Conservation (phyloP, 1,140 invertebrate species). For the Aporrectodea caliginosa region DNA sequence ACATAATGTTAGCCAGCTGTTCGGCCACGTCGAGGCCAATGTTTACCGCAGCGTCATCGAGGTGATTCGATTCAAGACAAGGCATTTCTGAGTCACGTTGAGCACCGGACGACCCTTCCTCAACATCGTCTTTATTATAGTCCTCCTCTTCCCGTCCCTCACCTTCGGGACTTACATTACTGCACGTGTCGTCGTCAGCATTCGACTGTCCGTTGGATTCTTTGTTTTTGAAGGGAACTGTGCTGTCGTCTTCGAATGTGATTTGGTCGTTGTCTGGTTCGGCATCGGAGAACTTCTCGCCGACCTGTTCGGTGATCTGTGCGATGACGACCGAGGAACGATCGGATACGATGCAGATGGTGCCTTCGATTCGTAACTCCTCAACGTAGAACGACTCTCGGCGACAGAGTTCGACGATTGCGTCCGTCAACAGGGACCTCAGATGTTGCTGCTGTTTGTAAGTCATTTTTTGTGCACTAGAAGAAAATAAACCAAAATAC, state of each 20-base stretch:
- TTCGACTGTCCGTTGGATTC: not conserved
- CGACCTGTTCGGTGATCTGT: constrained; percentile 31
- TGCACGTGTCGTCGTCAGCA: not conserved
- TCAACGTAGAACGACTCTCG: constrained; percentile 30
- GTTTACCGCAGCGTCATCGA: not conserved
- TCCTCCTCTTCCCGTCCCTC: not conserved
- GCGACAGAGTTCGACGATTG: constrained; percentile 30
- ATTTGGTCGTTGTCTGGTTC: constrained; percentile 1
- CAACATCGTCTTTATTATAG: too few relatives aligned
- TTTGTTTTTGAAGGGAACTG: not conserved
- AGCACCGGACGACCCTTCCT: not conserved
- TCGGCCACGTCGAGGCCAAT: not conserved
- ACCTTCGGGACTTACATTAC: not conserved
- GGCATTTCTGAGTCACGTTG: not conserved
- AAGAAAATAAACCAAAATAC: too few relatives aligned
- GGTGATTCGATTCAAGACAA: not conserved
- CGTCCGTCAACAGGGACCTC: constrained; percentile 22
- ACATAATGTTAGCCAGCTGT: not conserved
- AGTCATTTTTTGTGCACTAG: not conserved
- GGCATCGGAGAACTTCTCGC: constrained; percentile 20
- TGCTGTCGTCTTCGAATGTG: constrained; percentile 1
- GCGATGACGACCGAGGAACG: constrained; percentile 26
- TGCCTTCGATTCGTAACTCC: constrained; percentile 32
- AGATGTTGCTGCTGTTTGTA: constrained; percentile 13
- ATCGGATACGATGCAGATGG: constrained; percentile 30